A percentile compares a stretch with the other conserved stretches of the same genome.
Conservation (phyloP, 1,140 invertebrate genomes). For the Drosophila truncata region DNA sequence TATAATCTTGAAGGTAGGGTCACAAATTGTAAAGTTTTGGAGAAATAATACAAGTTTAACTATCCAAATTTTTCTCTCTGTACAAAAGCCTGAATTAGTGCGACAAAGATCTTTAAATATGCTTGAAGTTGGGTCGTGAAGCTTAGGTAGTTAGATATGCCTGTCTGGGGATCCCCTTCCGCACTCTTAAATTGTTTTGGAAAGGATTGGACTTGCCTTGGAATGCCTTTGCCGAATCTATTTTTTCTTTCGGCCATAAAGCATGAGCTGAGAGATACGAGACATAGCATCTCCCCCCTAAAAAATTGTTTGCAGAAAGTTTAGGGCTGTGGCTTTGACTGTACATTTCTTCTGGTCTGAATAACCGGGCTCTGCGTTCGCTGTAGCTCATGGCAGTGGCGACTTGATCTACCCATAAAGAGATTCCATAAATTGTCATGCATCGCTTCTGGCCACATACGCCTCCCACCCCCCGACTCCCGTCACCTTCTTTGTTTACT, state of each 20-base stretch:
- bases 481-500: conserved; percentile 30
- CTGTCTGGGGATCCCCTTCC: background rate
- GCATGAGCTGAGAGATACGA: conserved; percentile 1
- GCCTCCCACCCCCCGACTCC: background rate
- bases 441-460: conserved; percentile 21
- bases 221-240: conserved; percentile 16
- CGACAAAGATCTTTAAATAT: conserved; percentile 4
- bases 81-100: background rate
- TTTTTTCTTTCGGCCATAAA: conserved; percentile 10
- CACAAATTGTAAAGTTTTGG: too few species aligned
- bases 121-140: background rate
- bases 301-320: conserved; percentile 14
- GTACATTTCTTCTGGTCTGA: background rate
- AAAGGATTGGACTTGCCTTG: conserved; percentile 7
- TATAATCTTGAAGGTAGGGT: background rate
- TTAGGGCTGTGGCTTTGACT: conserved; percentile 1
- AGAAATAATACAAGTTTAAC: background rate
- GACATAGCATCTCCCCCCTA: background rate
- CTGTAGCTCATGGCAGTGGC: conserved; percentile 27
- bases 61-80: background rate
- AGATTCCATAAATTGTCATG: conserved; percentile 44
- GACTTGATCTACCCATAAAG: conserved; percentile 31
- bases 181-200: conserved; percentile 3
- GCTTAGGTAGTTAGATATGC: conserved; percentile 2
- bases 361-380: background rate